Percentiles rank a stretch among this genome's conserved stretches.
Evolutionary conservation across 2,797 vertebrate species (phyloP).

Genomic region (Rhinella marina): DNA sequence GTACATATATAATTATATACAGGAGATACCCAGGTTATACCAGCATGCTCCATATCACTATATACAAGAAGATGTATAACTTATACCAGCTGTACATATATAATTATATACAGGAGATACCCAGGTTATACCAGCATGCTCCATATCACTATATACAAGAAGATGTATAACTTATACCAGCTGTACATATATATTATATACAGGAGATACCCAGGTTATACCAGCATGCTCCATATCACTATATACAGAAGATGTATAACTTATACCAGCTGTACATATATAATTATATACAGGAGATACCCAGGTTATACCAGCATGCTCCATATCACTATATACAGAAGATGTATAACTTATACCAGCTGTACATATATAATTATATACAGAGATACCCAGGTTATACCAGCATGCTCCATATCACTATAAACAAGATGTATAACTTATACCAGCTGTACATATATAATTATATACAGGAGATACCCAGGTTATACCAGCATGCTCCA

Average conservation of each 20-base stretch:
- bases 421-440: not conserved
- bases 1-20: no score
- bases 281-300: not conserved
- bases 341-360: not conserved
- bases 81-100: constrained; percentile 1
- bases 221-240: not conserved
- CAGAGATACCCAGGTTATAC: not conserved
- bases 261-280: not conserved
- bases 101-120: not conserved
- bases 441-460: not conserved
- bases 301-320: not conserved
- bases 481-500: not conserved
- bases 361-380: not conserved
- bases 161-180: not conserved
- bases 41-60: no score
- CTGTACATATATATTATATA: not conserved
- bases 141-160: not conserved
- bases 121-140: not conserved
- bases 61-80: no score
- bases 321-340: not conserved
- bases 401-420: not conserved
- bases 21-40: no score
- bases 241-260: not conserved
- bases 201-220: not conserved
- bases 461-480: not conserved